These are phyloP conservation scores for Opisthocomus hoazin DNA, from an alignment of 2,113 vertebrate species.

Conservation along the genomic window DNA sequence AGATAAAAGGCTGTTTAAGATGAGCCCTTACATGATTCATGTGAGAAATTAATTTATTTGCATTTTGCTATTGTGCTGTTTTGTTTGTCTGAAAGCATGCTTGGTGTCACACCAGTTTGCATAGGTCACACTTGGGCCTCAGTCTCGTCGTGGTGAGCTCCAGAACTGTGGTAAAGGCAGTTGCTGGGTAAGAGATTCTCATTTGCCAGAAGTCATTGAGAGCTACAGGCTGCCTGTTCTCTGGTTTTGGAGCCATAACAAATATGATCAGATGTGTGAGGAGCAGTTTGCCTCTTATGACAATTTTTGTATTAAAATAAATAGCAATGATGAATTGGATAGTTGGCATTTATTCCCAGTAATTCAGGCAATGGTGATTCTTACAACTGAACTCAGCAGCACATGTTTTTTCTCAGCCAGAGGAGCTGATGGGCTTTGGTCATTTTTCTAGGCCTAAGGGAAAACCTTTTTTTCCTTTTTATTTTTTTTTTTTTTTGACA, in stretches of 20 bases:
- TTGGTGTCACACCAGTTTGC: background rate
- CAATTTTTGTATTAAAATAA: background rate
- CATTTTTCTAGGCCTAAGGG: background rate
- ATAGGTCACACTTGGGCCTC: background rate
- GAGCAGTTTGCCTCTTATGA: background rate
- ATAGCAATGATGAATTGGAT: background rate
- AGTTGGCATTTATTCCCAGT: background rate
- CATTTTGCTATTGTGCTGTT: background rate
- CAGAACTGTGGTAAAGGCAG: background rate
- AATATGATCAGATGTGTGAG: background rate
- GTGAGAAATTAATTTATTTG: slow-evolving; percentile 44
- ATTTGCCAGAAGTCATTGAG: background rate
- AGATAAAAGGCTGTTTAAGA: slow-evolving; percentile 27
- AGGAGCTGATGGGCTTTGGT: background rate
- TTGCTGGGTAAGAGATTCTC: background rate
- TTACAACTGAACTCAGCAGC: background rate
- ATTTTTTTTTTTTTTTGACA: background rate
- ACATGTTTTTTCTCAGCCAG: background rate
- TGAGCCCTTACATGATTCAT: slow-evolving; percentile 25
- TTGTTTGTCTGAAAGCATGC: background rate
- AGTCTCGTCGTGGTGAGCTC: background rate
- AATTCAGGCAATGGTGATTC: background rate
- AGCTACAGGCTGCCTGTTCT: background rate
- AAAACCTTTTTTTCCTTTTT: background rate
- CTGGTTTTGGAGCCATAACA: background rate